These are phyloP conservation scores for Pseudochirops corinnae DNA, from an alignment of 2,797 vertebrate genomes.

Conservation along the genomic window DNA sequence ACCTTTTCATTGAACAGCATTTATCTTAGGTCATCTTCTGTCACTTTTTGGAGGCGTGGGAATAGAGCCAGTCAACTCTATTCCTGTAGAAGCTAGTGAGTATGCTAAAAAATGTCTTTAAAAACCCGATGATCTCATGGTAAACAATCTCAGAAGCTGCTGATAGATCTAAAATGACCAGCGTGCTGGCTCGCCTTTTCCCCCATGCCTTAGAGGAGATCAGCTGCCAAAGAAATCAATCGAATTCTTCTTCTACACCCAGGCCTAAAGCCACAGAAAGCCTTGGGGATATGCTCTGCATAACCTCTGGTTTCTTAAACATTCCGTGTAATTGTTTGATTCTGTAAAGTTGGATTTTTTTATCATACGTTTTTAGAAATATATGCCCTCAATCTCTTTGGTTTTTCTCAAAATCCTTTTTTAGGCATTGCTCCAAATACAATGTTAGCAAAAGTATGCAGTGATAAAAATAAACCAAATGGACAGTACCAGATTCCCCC, in stretches of 20 bases:
- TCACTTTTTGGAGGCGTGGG: constrained; percentile 42
- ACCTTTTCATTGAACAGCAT: constrained; percentile 36
- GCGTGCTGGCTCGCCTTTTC: constrained; percentile 23
- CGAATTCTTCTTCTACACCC: constrained; percentile 25
- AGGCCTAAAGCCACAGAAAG: constrained; percentile 18
- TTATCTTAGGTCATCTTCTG: constrained; percentile 29
- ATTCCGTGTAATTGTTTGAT: constrained; percentile 33
- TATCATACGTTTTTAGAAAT: constrained; percentile 34
- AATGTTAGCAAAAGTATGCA: constrained; percentile 98
- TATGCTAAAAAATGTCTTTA: background rate
- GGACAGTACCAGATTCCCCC: constrained; percentile 93
- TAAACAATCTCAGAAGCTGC: constrained; percentile 56
- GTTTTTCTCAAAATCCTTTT: constrained; percentile 73
- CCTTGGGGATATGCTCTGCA: background rate
- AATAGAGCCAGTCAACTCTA: background rate
- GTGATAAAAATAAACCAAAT: constrained; percentile 98
- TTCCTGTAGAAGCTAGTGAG: constrained; percentile 16
- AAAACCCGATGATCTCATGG: background rate
- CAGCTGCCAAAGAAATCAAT: constrained; percentile 7
- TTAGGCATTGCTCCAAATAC: constrained; percentile 97
- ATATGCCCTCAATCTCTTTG: constrained; percentile 21
- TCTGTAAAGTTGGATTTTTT: background rate
- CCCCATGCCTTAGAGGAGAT: constrained; percentile 22
- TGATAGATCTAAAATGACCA: constrained; percentile 54
- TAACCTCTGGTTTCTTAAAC: constrained; percentile 42